These are phyloP conservation scores for Lottia gigantea DNA, from an alignment of 2,888 invertebrate species.

Conservation along the genomic window DNA sequence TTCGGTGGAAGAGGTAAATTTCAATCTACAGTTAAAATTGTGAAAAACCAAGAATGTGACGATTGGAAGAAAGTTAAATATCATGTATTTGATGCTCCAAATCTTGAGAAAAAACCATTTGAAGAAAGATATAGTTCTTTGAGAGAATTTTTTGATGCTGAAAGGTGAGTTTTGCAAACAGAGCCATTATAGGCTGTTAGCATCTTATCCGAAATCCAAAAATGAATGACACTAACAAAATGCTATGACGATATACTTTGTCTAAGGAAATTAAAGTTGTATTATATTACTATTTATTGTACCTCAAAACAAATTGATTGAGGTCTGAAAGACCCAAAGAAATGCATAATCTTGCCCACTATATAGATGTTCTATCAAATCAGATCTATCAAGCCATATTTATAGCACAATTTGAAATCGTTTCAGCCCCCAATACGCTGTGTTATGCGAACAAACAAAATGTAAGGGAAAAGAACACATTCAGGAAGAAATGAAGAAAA, in stretches of 20 bases:
- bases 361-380: too few species aligned
- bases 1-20: slow-evolving; percentile 63
- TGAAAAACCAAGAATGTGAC: slow-evolving; percentile 56
- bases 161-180: slow-evolving; percentile 59
- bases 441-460: slow-evolving; percentile 54
- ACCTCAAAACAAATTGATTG: too few species aligned
- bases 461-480: slow-evolving; percentile 54
- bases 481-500: slow-evolving; percentile 53
- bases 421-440: slow-evolving; percentile 51
- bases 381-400: too few species aligned
- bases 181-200: too few species aligned
- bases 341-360: too few species aligned
- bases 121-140: slow-evolving; percentile 54
- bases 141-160: slow-evolving; percentile 53
- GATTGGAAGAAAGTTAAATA: slow-evolving; percentile 59
- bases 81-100: slow-evolving; percentile 63
- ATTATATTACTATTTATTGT: too few species aligned
- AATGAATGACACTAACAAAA: too few species aligned
- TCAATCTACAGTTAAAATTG: slow-evolving; percentile 63
- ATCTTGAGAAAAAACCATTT: slow-evolving; percentile 54
- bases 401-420: too few species aligned
- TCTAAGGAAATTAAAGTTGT: too few species aligned
- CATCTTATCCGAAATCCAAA: too few species aligned
- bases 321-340: too few species aligned
- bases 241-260: too few species aligned